phyloP scores from a whole-genome alignment of 1,140 invertebrate genomes.

The Drosophila nikananu region DNA sequence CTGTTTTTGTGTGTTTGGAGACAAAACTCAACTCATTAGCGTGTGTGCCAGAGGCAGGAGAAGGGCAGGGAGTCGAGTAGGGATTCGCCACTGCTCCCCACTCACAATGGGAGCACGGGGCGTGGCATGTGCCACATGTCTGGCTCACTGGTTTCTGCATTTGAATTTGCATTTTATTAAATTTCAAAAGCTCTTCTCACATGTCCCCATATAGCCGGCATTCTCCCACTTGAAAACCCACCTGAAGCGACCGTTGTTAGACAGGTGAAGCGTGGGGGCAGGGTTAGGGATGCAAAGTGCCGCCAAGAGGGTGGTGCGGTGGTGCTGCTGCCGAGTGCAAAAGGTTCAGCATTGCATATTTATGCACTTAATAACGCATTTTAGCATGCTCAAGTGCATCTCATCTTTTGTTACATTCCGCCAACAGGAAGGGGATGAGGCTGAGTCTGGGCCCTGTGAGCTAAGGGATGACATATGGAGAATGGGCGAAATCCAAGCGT shows the following conservation, averaged over 20 bases:
- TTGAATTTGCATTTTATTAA: constrained; percentile 83
- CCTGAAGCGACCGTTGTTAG: constrained; percentile 62
- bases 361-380: constrained; percentile 84
- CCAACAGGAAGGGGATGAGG: not conserved
- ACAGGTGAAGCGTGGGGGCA: constrained; percentile 22
- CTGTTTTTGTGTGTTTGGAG: constrained; percentile 52
- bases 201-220: constrained; percentile 30
- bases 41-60: constrained; percentile 43
- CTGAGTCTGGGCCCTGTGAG: not conserved
- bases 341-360: constrained; percentile 76
- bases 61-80: not conserved
- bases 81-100: not conserved
- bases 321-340: constrained; percentile 17
- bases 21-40: constrained; percentile 75
- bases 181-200: constrained; percentile 76
- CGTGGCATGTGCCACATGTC: constrained; percentile 69
- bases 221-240: constrained; percentile 46
- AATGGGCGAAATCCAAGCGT: constrained; percentile 9
- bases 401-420: constrained; percentile 77
- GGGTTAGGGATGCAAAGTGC: constrained; percentile 6
- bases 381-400: constrained; percentile 82
- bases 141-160: constrained; percentile 65
- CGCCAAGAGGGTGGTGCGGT: constrained; percentile 7
- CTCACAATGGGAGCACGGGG: constrained; percentile 48
- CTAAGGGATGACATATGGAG: constrained; percentile 7